Percentiles rank a stretch among this genome's conserved stretches.
These are phyloP conservation scores for Melanostoma mellinum DNA, from an alignment of 2,888 invertebrate genomes.

Conservation along the genomic window DNA sequence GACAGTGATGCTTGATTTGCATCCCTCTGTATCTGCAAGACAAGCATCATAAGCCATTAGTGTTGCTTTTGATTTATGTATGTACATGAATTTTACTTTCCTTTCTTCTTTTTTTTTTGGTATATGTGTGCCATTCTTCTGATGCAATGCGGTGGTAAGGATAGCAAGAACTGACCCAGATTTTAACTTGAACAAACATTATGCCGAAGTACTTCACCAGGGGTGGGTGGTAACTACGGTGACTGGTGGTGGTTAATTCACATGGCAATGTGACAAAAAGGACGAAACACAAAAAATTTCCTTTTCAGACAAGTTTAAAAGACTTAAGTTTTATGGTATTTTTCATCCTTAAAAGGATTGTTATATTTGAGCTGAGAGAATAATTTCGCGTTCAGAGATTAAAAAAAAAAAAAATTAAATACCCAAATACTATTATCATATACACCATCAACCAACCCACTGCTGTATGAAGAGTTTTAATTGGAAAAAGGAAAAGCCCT, in stretches of 20 bases:
- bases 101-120: neutral
- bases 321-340: neutral
- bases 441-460: neutral
- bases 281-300: constrained; percentile 9
- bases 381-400: constrained; percentile 14
- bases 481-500: constrained; percentile 9
- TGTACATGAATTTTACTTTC: constrained; percentile 1
- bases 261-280: neutral
- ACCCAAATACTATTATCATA: neutral
- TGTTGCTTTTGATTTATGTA: constrained; percentile 38
- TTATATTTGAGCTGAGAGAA: constrained; percentile 13
- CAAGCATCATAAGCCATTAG: constrained; percentile 63
- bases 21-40: constrained; percentile 47
- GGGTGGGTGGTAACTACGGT: neutral
- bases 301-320: neutral
- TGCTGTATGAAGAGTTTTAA: constrained; percentile 6
- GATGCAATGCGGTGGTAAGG: constrained; percentile 1
- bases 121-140: constrained; percentile 1
- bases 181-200: constrained; percentile 33
- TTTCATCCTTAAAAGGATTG: constrained; percentile 10
- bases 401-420: neutral
- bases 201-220: neutral
- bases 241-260: too few species aligned
- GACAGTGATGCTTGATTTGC: constrained; percentile 59
- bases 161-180: constrained; percentile 28